Conservation (phyloP, 2,888 invertebrate species). For the Tiphia femorata region DNA sequence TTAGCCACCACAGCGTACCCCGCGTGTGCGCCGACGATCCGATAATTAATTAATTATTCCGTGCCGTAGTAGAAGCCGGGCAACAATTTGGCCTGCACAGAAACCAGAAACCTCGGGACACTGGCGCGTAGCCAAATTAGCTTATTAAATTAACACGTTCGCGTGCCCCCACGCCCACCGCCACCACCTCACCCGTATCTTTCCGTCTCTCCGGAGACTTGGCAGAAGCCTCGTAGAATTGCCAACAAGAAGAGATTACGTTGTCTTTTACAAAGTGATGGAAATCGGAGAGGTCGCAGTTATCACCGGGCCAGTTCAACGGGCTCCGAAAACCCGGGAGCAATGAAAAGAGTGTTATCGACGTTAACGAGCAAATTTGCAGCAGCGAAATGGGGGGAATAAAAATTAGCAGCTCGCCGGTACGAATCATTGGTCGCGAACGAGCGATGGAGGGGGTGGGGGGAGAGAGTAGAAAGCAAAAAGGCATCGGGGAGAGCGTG, state of each 20-base stretch:
- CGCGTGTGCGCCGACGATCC: slow-evolving; percentile 18
- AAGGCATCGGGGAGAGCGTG: neutral
- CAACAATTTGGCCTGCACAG: slow-evolving; percentile 48
- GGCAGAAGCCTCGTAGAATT: slow-evolving; percentile 28
- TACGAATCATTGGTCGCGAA: neutral
- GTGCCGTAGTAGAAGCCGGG: slow-evolving; percentile 25
- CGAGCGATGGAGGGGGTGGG: neutral
- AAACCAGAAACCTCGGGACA: slow-evolving; percentile 48
- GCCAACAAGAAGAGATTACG: slow-evolving; percentile 26
- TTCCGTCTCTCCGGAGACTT: slow-evolving; percentile 38
- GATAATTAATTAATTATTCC: slow-evolving; percentile 59
- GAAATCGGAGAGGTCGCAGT: too few relatives aligned
- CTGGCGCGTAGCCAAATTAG: slow-evolving; percentile 62
- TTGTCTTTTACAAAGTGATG: too few relatives aligned
- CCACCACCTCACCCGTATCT: too few relatives aligned
- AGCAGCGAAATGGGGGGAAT: too few relatives aligned
- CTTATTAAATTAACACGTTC: slow-evolving; percentile 64
- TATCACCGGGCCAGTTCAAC: too few relatives aligned
- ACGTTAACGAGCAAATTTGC: too few relatives aligned
- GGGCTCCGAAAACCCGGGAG: too few relatives aligned
- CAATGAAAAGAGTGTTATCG: too few relatives aligned
- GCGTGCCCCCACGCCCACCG: too few relatives aligned
- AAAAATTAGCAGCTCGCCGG: too few relatives aligned
- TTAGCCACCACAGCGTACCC: slow-evolving; percentile 20
- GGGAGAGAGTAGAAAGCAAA: neutral